Conservation (phyloP, 2,113 vertebrate genomes). For the Laticauda colubrina region DNA sequence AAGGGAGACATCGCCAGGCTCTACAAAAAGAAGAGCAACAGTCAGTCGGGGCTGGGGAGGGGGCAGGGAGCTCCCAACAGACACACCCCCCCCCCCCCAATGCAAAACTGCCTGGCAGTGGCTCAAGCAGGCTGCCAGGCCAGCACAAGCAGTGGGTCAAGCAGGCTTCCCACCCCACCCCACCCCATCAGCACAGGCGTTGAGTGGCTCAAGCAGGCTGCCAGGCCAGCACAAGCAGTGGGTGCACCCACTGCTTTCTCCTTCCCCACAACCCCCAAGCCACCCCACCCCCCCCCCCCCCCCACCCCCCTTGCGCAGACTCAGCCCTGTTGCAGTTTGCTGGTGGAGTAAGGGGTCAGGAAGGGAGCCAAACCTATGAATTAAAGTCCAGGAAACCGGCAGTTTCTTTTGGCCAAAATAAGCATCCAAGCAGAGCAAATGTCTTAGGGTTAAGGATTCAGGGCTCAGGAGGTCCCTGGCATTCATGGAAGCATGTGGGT, state of each 20-base stretch:
- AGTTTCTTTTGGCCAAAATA: not conserved
- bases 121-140: no score
- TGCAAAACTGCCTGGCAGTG: not conserved
- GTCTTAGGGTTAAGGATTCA: not conserved
- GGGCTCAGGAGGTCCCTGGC: not conserved
- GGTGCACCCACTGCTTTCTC: not conserved
- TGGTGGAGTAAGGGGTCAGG: not conserved
- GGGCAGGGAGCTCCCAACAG: not conserved
- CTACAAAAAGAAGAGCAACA: conserved; percentile 63
- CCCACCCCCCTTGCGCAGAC: not conserved
- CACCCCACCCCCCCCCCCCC: not conserved
- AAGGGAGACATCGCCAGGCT: conserved; percentile 96
- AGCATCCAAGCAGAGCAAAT: not conserved
- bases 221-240: no score
- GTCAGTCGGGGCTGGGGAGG: not conserved
- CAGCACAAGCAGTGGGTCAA: not conserved
- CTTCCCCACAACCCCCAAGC: not conserved
- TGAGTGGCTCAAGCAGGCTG: no score
- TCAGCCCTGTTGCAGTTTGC: not conserved
- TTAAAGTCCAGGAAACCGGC: not conserved
- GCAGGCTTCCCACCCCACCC: no score
- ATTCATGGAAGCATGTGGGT: no score
- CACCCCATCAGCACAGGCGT: no score
- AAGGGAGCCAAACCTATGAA: not conserved
- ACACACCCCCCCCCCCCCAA: not conserved